phyloP scores from a whole-genome alignment of 2,888 invertebrate genomes.

The Sphecodes monilicornis region DNA sequence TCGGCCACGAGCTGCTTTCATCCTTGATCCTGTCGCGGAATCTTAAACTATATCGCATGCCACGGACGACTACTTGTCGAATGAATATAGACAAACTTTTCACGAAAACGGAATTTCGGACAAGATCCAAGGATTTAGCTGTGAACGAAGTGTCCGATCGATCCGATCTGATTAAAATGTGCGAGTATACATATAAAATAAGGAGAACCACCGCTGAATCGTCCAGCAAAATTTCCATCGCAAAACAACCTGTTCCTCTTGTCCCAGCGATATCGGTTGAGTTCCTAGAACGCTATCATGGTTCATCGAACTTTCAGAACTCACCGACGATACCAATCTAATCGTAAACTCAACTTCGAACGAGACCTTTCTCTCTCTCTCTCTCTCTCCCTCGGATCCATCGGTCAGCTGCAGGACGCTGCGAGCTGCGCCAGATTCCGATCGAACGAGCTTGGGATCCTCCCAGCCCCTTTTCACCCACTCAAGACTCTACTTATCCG shows the following conservation, averaged over 20 bases:
- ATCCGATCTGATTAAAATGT: too few species aligned
- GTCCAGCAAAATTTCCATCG: constrained; percentile 15
- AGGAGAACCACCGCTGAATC: neutral
- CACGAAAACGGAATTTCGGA: too few species aligned
- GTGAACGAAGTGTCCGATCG: too few species aligned
- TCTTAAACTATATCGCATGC: neutral
- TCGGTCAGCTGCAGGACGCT: neutral
- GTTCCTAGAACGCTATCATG: neutral
- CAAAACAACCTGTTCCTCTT: neutral
- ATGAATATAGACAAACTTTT: neutral
- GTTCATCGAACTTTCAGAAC: constrained; percentile 12
- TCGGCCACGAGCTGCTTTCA: neutral
- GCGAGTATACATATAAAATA: neutral
- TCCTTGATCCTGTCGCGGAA: neutral
- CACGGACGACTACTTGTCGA: too few species aligned
- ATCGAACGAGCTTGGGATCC: constrained; percentile 7
- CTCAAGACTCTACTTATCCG: constrained; percentile 1
- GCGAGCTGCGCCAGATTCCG: constrained; percentile 5
- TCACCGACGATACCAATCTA: constrained; percentile 1
- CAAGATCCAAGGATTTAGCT: too few species aligned
- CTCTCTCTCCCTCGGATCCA: neutral
- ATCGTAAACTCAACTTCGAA: neutral
- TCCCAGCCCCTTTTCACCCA: neutral
- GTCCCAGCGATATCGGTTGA: neutral
- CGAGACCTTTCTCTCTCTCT: neutral